Evolutionary conservation across 2,113 vertebrate genomes (phyloP), one percentile per base, ranked within the genome.

Genomic region (Pluvianellus socialis): DNA sequence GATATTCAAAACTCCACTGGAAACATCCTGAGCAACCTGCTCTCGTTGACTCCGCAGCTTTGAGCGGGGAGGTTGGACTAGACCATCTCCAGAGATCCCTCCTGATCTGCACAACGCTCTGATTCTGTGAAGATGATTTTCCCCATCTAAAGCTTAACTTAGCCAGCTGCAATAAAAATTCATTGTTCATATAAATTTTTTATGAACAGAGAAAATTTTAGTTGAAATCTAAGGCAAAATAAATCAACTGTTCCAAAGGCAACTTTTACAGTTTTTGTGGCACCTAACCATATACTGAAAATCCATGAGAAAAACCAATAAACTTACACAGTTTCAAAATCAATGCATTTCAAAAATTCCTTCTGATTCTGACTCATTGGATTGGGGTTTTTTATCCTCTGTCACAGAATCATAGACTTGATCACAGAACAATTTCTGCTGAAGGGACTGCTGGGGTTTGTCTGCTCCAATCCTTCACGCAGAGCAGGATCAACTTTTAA

Each of bases 241-340:
- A 50, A 56, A 59, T 6, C 50, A 91, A 35, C 59, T 68, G 21
- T 33, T 79, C 63, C 22, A 75, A 77, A 80, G 4, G 4, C 15
- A 47, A 18, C 30, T 84, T 70, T 32, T 22, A 13, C 3, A 20
- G 32, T 9, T 81, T 81, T 77, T 30, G 45, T 49, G 73, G 76
- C 55, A 66, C n/a, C 28, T 52, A 47, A 86, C 23, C 53, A 42
- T 45, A 47, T 0, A 0, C 20, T 45, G 73, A 49, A 91, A 92
- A 49, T 14, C 63, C 0, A 0, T 10, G 63, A 35, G 27, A 14
- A 84, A 84, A 71, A 1, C 1, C 21, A 73, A n/a, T 1, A 32
- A 28, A 49, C 21, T 52, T 63, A 8, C 0, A 8, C 7, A 12
- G 3, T n/a, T 93, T 87, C 63, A 56, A 70, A 91, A 66, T 26